Evolutionary conservation across 2,888 invertebrate genomes (phyloP), one percentile per base, ranked within the genome.

Genomic region (Eutolmus rufibarbis): DNA sequence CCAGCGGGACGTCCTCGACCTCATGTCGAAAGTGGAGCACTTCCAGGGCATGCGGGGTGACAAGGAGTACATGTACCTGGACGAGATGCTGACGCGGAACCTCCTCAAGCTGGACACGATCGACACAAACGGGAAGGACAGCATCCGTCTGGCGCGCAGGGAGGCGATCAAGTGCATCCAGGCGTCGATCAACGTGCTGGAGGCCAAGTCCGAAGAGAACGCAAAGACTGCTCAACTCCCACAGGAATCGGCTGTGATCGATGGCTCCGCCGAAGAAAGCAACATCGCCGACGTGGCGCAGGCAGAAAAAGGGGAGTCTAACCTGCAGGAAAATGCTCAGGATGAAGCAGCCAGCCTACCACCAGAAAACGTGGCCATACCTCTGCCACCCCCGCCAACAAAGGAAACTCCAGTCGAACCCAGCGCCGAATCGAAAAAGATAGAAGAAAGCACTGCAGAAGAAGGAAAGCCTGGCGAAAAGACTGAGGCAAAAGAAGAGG

Each of bases 41-140:
- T 97, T 96, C 91, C 93, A 91, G 79, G 97, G 97, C 5, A 93
- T 94, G 89, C 93, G 94, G 89, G 93, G 94, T 16, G 95, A 95
- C 91, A 95, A 95, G 90, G 94, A 96, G 89, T 99, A 97, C 91
- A 93, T 96, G 88, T 98, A 95, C 92, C 93, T 99, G 88, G 99
- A 99, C 91, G 99, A 99, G 93, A 98, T 99, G 98, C 93, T 99
- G 74, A 98, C 98, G 0, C 95, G 98, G 89, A 97, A 97, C 92
- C 94, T 99, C 89, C 95, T 98, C 28, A 97, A 97, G 92, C 93
- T 99, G 89, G 99, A 99, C 92, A 96, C 97, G 90, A 96, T 99
- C 88, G 98, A 98, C 91, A 97, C 98, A 0, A 97, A 98, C 89
- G 98, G 98, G 16, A 96, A 97, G 91, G 98, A 98, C 86, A 96